Conservation (phyloP, 2,797 vertebrate genomes). For the Artibeus jamaicensis region DNA sequence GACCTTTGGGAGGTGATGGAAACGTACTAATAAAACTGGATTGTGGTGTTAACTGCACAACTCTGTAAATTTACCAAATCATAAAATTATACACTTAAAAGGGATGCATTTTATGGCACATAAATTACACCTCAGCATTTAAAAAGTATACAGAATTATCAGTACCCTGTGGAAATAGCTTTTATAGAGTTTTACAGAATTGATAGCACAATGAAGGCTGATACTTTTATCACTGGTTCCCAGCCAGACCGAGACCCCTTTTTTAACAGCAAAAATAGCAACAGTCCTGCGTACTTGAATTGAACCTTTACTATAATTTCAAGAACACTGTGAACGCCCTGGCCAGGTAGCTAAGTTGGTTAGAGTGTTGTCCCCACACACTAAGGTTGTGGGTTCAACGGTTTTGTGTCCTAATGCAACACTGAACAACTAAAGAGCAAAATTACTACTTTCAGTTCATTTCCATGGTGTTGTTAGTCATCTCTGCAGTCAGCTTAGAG, state of each 20-base stretch:
- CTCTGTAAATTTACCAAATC: neutral
- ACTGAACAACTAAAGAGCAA: neutral
- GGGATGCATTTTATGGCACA: neutral
- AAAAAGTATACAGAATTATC: conserved; percentile 10
- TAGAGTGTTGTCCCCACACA: neutral
- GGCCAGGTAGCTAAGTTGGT: neutral
- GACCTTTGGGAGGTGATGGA: neutral
- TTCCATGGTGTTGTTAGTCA: neutral
- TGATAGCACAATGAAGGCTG: neutral
- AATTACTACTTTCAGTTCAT: neutral
- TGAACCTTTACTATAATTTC: neutral
- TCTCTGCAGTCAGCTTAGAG: neutral
- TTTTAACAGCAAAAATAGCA: conserved; percentile 1
- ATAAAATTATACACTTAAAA: neutral
- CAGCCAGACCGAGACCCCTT: neutral
- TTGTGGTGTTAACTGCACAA: neutral
- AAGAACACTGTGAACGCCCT: neutral
- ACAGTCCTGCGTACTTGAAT: neutral
- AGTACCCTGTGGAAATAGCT: neutral
- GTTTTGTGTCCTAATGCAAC: neutral
- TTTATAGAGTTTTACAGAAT: conserved; percentile 8
- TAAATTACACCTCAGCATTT: conserved; percentile 1
- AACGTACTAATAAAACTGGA: neutral
- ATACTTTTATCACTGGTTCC: neutral
- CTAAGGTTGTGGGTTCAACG: neutral